These are phyloP conservation scores for Liolophura sinensis DNA, from an alignment of 1,140 invertebrate genomes.

Conservation along the genomic window DNA sequence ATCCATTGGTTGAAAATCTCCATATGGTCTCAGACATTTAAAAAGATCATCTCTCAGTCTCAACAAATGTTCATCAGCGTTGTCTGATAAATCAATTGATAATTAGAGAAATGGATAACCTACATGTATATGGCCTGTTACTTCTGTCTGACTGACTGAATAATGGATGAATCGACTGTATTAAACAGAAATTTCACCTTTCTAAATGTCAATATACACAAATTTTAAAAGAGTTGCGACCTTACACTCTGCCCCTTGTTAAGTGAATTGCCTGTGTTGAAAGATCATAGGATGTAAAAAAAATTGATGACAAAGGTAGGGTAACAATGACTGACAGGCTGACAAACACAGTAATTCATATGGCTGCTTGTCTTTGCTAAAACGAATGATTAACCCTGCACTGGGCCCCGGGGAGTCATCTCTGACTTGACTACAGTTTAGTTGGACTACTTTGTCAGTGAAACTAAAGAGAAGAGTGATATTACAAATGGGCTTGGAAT, in stretches of 20 bases:
- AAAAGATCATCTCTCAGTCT: constrained; percentile 21
- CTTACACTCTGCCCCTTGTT: too few relatives aligned
- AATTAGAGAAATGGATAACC: constrained; percentile 4
- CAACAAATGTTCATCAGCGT: constrained; percentile 20
- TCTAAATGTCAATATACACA: background rate
- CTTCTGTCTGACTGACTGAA: background rate
- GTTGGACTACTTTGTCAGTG: too few relatives aligned
- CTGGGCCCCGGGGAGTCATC: too few relatives aligned
- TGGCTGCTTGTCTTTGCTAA: too few relatives aligned
- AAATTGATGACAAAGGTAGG: too few relatives aligned
- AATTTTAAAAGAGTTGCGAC: background rate
- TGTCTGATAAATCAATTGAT: constrained; percentile 17
- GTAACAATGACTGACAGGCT: too few relatives aligned
- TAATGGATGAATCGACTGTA: background rate
- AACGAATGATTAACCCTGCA: too few relatives aligned
- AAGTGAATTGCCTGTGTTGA: too few relatives aligned
- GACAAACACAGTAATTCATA: too few relatives aligned
- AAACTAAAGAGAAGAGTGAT: background rate
- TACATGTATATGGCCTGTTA: background rate
- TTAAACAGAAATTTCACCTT: background rate
- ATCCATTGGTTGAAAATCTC: constrained; percentile 29
- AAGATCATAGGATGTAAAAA: too few relatives aligned
- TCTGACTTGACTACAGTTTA: too few relatives aligned
- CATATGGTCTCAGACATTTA: constrained; percentile 19
- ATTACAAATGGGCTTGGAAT: background rate